Percentiles rank a stretch among this genome's conserved stretches.
Conservation (phyloP, 2,113 vertebrate genomes). For the Odontesthes bonariensis region DNA sequence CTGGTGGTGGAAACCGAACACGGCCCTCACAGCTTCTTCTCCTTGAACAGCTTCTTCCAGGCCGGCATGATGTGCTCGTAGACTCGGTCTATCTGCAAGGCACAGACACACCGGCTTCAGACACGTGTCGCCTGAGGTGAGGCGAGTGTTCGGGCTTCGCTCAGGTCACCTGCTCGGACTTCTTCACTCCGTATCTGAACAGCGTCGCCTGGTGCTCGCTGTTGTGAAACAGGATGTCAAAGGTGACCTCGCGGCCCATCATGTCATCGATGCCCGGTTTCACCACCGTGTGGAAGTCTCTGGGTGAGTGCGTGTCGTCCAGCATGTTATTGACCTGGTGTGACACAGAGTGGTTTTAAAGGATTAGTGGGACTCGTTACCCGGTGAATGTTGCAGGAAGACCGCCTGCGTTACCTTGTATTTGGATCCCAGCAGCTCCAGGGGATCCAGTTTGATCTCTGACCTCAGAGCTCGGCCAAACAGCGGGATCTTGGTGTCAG, state of each 20-base stretch:
- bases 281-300: slow-evolving; percentile 79
- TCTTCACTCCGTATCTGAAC: slow-evolving; percentile 83
- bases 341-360: neutral
- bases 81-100: slow-evolving; percentile 73
- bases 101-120: slow-evolving; percentile 2
- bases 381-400: too few relatives aligned
- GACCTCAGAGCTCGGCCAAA: slow-evolving; percentile 82
- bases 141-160: neutral
- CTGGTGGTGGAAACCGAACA: neutral
- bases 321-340: slow-evolving; percentile 81
- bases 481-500: slow-evolving; percentile 75
- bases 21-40: slow-evolving; percentile 72
- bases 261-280: slow-evolving; percentile 80
- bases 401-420: slow-evolving; percentile 73
- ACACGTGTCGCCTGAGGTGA: neutral
- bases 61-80: slow-evolving; percentile 77
- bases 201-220: slow-evolving; percentile 85
- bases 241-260: slow-evolving; percentile 79
- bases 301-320: slow-evolving; percentile 68
- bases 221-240: slow-evolving; percentile 86
- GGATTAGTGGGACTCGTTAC: too few relatives aligned
- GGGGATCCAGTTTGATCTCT: slow-evolving; percentile 80
- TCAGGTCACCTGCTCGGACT: slow-evolving; percentile 72
- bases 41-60: slow-evolving; percentile 79
- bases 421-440: slow-evolving; percentile 77